Evolutionary conservation across 2,888 invertebrate genomes (phyloP), one percentile per base, ranked within the genome.

Genomic region (Bugulina stolonifera): DNA sequence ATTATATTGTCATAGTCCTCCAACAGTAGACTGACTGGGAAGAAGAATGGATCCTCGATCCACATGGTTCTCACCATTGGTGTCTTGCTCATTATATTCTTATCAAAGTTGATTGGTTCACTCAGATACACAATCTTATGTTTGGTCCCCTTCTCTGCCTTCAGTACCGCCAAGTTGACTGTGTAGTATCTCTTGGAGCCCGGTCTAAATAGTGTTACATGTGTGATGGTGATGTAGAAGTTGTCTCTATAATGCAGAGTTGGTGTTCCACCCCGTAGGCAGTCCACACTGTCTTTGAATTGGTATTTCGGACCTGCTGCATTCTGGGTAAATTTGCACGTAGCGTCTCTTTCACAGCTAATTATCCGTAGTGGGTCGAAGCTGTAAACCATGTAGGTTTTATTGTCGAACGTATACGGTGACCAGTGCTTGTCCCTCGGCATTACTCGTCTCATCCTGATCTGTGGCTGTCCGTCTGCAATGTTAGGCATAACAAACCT

Each of bases 361-460:
- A 78, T 74, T 14, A 78, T 73, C 32, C 77, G 71, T 29, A 78
- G 73, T 5, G 78, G 78, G 57, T 78, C 78, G 25, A 78, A 74
- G 69, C 75, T 78, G 72, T 78, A 77, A 0, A 78, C 77, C 70
- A 77, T 78, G 74, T 74, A 76, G 34, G 77, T 73, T 52, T 75
- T 58, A 23, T 75, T 77, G 52, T 74, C 64, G 14, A 35, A 52
- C 27, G 2, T 32, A 29, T 54, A 70, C 3, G 70, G 25, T 75
- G 76, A 75, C 78, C 78, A 78, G 73, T 78, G 77, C 58, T 78
- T 78, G 74, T 78, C 78, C 14, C 78, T 32, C n/a, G 76, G 76
- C 76, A 78, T 77, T 55, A 76, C 76, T 69, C 76, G 70, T 52
- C 75, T 75, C 14, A 3, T 43, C 23, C 43, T 34, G 25, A 54